Base-by-base conservation (phyloP, 2,113 vertebrate genomes). In the Dipodomys spectabilis region DNA sequence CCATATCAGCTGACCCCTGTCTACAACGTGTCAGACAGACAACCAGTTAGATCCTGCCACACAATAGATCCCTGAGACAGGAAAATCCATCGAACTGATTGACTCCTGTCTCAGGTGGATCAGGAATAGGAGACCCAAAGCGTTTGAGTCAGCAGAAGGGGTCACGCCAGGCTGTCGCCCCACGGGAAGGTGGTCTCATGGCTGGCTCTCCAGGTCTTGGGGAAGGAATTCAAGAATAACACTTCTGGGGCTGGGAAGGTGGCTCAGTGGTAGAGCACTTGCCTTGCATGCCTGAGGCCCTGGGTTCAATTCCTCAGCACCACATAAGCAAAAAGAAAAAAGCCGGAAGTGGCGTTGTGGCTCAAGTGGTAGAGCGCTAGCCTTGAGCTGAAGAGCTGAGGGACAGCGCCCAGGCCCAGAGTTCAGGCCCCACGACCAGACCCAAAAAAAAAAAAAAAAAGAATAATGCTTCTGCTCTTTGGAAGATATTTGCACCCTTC, bases 171-270 rank as follows among this genome's bases (percentile, higher is more conserved):
- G 3, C 6, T 16, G 28, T 64, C 16, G 4, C n/a, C 35, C 82
- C 7, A 25, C 0, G 0, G 65, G 57, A 7, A 69, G 80, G n/a
- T 3, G 35, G 81, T 39, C 62, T 35, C 2, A 0, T 0, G 0
- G 18, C 22, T 0, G 15, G 18, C 22, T 0, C 23, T 32, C 22
- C 32, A 4, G 16, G 62, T 73, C 25, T 6, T 16, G 39, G 28
- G 2, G 27, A 90, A 16, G 19, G 11, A 28, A 20, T 20, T 16
- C 3, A 35, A 85, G 62, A 82, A 9, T 28, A 18, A 6, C n/a
- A n/a, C n/a, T 82, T 65, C 39, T 4, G 81, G 35, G 35, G 35
- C 35, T 39, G 35, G 35, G 35, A 39, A 39, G 35, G 35, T 39
- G 35, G 35, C 35, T 39, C 35, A 39, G 35, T 39, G 35, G 35